Evolutionary conservation across 2,113 vertebrate genomes (phyloP).

Genomic region (Chunga burmeisteri): DNA sequence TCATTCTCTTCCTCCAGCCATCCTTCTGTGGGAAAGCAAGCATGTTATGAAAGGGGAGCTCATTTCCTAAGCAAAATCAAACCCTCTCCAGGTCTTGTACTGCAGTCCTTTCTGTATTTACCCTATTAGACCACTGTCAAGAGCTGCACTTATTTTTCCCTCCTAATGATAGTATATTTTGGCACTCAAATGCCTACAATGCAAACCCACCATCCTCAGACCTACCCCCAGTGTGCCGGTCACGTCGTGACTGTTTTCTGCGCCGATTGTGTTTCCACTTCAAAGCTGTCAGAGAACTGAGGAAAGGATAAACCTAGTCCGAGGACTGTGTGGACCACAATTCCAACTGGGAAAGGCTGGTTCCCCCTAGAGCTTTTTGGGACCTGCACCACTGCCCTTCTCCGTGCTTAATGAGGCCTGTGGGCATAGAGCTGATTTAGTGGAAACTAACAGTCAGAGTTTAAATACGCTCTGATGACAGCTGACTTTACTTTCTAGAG

Average conservation of each 20-base stretch:
- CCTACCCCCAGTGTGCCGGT: rapidly evolving
- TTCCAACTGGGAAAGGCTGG: slow-evolving; percentile 23
- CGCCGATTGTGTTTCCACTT: neutral
- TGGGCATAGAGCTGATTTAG: slow-evolving; percentile 76
- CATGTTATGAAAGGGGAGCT: neutral
- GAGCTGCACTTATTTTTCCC: neutral
- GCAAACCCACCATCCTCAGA: neutral
- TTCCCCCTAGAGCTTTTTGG: slow-evolving; percentile 30
- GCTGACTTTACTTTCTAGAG: slow-evolving; percentile 76
- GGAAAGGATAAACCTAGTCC: neutral
- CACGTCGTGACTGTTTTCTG: rapidly evolving
- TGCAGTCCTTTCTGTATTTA: neutral
- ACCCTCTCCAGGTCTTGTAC: neutral
- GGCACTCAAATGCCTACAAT: neutral
- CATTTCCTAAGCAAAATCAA: slow-evolving; percentile 38
- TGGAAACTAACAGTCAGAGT: slow-evolving; percentile 78
- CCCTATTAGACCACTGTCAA: neutral
- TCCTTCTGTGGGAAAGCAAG: neutral
- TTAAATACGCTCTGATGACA: slow-evolving; percentile 81
- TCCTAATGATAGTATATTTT: neutral
- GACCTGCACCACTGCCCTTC: slow-evolving; percentile 62
- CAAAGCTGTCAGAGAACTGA: neutral
- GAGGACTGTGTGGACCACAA: neutral
- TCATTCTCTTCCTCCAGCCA: neutral
- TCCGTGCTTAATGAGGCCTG: slow-evolving; percentile 72